Conservation (phyloP, 2,113 vertebrate genomes). For the Pluvianellus socialis region DNA sequence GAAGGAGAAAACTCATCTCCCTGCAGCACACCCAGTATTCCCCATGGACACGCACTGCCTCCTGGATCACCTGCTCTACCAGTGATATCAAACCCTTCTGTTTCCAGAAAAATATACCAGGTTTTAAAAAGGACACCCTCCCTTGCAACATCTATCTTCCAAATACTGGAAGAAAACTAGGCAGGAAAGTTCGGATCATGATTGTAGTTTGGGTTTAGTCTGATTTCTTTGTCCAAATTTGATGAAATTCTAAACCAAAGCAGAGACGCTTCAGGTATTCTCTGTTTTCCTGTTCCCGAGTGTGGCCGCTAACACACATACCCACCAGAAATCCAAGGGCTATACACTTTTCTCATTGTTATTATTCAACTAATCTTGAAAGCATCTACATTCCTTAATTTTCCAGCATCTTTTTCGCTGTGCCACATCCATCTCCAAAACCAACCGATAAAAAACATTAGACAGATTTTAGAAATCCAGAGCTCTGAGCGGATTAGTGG, state of each 20-base stretch:
- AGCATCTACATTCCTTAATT: not conserved
- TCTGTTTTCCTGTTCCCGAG: fast-evolving
- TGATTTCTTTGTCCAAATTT: not conserved
- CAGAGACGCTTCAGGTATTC: not conserved
- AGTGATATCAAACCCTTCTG: not conserved
- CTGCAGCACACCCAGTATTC: not conserved
- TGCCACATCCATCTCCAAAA: not conserved
- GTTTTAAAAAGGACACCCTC: not conserved
- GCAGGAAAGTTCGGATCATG: too few relatives aligned
- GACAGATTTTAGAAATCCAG: too few relatives aligned
- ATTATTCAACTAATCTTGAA: not conserved
- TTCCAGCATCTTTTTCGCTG: not conserved
- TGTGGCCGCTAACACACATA: fast-evolving
- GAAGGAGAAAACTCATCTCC: not conserved
- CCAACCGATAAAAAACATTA: not conserved
- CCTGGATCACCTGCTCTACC: fast-evolving
- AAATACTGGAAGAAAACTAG: not conserved
- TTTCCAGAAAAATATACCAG: fast-evolving
- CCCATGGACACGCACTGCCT: fast-evolving
- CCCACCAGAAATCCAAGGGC: not conserved
- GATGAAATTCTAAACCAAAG: not conserved
- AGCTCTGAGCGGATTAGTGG: not conserved
- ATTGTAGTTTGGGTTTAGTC: not conserved
- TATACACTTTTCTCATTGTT: too few relatives aligned
- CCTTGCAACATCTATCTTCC: not conserved